Evolutionary conservation across 2,113 vertebrate species (phyloP).

Genomic region (Mesoclemmys tuberculata): DNA sequence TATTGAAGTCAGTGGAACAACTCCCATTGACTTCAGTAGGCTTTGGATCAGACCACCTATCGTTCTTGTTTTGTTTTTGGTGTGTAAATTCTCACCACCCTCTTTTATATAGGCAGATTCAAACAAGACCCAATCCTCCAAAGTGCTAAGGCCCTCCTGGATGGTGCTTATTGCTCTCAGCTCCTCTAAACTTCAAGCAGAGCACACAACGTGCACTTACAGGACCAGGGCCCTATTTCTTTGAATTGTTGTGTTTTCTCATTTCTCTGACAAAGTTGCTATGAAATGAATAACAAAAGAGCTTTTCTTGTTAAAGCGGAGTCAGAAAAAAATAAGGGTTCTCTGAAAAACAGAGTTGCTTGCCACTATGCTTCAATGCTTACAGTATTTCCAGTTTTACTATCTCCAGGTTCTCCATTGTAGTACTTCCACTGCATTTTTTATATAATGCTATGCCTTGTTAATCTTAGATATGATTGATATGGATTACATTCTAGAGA

Average conservation of each 20-base stretch:
- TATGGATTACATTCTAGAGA: background rate
- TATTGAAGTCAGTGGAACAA: background rate
- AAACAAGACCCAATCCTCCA: background rate
- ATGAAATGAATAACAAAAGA: background rate
- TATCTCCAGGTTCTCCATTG: background rate
- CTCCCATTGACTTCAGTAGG: background rate
- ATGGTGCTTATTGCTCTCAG: accelerated
- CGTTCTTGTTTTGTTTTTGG: background rate
- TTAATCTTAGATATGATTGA: background rate
- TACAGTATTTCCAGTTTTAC: background rate
- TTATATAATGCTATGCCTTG: background rate
- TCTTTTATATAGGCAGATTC: background rate
- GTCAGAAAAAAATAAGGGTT: background rate
- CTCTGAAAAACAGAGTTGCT: background rate
- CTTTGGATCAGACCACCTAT: background rate
- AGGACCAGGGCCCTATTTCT: accelerated
- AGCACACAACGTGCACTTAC: background rate
- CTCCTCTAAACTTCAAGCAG: accelerated
- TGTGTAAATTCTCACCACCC: background rate
- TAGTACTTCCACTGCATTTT: background rate
- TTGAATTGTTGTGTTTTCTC: accelerated
- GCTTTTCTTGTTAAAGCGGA: accelerated
- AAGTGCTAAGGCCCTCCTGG: background rate
- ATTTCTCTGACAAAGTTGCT: background rate
- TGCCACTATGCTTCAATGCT: background rate